Evolutionary conservation across 2,888 invertebrate species (phyloP).

Genomic region (Drosophila recens): DNA sequence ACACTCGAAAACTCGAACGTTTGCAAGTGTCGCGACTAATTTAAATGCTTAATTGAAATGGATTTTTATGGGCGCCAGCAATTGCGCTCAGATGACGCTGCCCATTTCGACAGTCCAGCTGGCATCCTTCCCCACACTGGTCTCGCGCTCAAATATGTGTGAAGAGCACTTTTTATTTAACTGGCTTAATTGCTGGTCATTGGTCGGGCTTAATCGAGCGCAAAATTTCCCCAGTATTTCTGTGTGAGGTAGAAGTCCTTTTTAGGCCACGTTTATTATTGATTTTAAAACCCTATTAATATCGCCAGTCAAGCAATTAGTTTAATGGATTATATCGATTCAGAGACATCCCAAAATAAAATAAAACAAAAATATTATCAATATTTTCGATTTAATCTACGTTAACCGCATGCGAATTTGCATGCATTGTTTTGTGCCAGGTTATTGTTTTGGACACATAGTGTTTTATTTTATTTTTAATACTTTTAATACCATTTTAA

Average conservation of each 20-base stretch:
- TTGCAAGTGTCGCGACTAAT: slow-evolving; percentile 80
- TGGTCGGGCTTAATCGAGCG: slow-evolving; percentile 69
- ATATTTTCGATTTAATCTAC: slow-evolving; percentile 2
- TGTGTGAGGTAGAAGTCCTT: slow-evolving; percentile 22
- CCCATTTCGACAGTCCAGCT: slow-evolving; percentile 24
- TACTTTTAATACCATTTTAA: slow-evolving; percentile 35
- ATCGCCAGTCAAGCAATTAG: slow-evolving; percentile 34
- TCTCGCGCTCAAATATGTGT: slow-evolving; percentile 69
- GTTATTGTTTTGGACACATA: slow-evolving; percentile 50
- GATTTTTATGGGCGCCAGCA: slow-evolving; percentile 75
- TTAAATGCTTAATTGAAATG: slow-evolving; percentile 83
- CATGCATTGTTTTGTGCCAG: slow-evolving; percentile 18
- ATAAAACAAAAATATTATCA: not conserved
- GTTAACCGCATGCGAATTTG: slow-evolving; percentile 55
- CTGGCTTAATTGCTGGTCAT: slow-evolving; percentile 77
- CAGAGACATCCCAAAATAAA: not conserved
- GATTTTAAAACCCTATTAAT: slow-evolving; percentile 64
- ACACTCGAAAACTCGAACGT: slow-evolving; percentile 49
- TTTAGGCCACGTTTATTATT: slow-evolving; percentile 52
- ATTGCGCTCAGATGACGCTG: slow-evolving; percentile 59
- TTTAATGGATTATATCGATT: slow-evolving; percentile 25
- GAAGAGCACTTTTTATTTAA: slow-evolving; percentile 78
- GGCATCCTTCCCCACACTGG: not conserved
- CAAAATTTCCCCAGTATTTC: slow-evolving; percentile 54
- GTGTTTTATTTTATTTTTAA: slow-evolving; percentile 1